Conservation (phyloP, 2,888 invertebrate species). For the Calliopum simillimum region DNA sequence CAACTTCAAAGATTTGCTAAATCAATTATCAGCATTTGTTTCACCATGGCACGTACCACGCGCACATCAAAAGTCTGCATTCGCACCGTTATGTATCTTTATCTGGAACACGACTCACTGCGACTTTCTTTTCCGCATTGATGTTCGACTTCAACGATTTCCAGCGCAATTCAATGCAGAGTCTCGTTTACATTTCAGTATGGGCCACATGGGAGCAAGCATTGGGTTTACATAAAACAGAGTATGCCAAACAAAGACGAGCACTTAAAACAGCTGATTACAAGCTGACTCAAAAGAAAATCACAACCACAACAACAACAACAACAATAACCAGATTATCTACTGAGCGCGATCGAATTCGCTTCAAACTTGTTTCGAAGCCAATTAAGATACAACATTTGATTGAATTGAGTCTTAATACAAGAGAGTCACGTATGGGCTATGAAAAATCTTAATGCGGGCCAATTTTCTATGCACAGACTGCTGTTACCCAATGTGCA, state of each 20-base stretch:
- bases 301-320: not conserved
- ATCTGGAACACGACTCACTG: slow-evolving; percentile 13
- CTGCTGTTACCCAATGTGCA: no score
- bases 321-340: not conserved
- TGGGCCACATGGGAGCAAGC: no score
- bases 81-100: not conserved
- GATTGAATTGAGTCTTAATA: not conserved
- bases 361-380: slow-evolving; percentile 3
- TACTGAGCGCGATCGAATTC: not conserved
- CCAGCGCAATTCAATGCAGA: no score
- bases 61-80: not conserved
- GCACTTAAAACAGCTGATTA: slow-evolving; percentile 13
- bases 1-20: not conserved
- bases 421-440: not conserved
- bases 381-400: not conserved
- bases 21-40: not conserved
- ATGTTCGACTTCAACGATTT: not conserved
- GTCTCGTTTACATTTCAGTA: no score
- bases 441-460: not conserved
- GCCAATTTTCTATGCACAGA: not conserved
- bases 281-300: not conserved
- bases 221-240: no score
- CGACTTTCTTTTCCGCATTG: slow-evolving; percentile 33
- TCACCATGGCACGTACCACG: slow-evolving; percentile 6
- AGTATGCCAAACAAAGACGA: not conserved